phyloP scores from a whole-genome alignment of 2,113 vertebrate genomes.

The Grantiella picta region DNA sequence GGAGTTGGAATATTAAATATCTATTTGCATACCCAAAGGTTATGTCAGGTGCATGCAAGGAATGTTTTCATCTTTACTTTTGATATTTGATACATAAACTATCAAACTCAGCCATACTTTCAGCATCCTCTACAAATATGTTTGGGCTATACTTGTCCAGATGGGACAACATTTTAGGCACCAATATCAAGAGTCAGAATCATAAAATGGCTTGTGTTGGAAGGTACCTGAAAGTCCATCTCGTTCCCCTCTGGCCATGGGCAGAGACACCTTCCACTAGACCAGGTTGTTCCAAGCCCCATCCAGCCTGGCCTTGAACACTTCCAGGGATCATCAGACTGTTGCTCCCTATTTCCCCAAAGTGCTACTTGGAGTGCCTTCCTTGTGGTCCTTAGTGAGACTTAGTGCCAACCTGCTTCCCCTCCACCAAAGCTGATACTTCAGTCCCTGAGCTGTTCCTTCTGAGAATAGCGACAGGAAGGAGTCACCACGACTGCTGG shows the following conservation, averaged over 20 bases:
- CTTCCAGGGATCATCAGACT: neutral
- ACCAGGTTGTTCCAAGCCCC: neutral
- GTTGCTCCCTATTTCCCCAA: neutral
- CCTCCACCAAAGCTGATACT: accelerated
- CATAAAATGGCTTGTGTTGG: neutral
- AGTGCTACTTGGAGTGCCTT: neutral
- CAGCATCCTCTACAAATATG: neutral
- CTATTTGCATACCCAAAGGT: neutral
- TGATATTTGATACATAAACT: neutral
- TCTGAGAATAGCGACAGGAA: neutral
- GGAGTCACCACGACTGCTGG: neutral
- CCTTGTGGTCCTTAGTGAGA: neutral
- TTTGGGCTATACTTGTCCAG: neutral
- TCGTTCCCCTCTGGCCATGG: too few species aligned
- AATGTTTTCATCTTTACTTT: neutral
- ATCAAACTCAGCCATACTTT: neutral
- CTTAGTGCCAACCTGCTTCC: neutral
- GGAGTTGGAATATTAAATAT: neutral
- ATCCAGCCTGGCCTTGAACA: neutral
- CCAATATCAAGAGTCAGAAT: neutral
- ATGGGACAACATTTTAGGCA: neutral
- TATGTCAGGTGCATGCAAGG: neutral
- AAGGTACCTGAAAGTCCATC: neutral
- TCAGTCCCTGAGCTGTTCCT: neutral
- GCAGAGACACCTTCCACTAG: neutral